Evolutionary conservation across 2,113 vertebrate genomes (phyloP).

Genomic region (Dromiciops gliroides): DNA sequence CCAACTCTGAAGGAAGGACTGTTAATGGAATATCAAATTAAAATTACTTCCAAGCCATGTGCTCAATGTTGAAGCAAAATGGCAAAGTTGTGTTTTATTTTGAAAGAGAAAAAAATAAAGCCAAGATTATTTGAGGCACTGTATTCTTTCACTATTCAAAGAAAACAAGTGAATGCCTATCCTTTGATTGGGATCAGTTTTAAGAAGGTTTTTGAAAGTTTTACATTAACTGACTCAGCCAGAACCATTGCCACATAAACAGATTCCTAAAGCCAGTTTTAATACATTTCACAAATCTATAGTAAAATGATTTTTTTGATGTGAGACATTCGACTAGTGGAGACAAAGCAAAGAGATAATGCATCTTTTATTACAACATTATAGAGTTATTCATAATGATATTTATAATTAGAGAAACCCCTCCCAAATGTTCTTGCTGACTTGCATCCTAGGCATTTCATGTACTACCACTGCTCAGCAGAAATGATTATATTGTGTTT

Average conservation of each 20-base stretch:
- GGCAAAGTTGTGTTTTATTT: constrained; percentile 9
- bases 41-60: constrained; percentile 35
- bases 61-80: constrained; percentile 10
- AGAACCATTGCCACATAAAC: not conserved
- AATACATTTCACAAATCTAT: constrained; percentile 50
- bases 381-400: not conserved
- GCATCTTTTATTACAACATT: not conserved
- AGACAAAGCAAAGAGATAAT: constrained; percentile 30
- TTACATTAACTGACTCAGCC: constrained; percentile 46
- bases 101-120: not conserved
- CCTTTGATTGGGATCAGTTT: not conserved
- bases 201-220: constrained; percentile 19
- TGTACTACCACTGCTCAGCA: not conserved
- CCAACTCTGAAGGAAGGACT: not conserved
- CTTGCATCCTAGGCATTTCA: not conserved
- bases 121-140: not conserved
- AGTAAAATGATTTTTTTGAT: constrained; percentile 60
- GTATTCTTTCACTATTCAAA: not conserved
- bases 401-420: not conserved
- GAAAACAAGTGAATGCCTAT: not conserved
- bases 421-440: not conserved
- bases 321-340: constrained; percentile 60
- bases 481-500: not conserved
- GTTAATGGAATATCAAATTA: not conserved
- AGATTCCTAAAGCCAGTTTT: constrained; percentile 56